phyloP scores from a whole-genome alignment of 2,113 vertebrate genomes.

The Paralichthys olivaceus region DNA sequence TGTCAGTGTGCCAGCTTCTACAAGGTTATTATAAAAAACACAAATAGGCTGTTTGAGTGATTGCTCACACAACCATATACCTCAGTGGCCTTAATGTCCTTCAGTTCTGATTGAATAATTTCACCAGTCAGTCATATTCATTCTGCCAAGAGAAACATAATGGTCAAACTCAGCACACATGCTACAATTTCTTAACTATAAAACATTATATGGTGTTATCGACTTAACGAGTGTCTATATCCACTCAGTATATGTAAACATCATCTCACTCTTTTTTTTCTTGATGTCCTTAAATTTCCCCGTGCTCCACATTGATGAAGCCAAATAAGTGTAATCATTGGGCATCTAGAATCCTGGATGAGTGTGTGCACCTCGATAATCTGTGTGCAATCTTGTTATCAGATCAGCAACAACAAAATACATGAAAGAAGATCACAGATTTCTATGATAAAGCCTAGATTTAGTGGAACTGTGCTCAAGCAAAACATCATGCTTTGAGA shows the following conservation, averaged over 20 bases:
- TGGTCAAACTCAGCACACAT: no score
- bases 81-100: neutral
- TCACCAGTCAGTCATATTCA: neutral
- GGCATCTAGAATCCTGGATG: conserved; percentile 17
- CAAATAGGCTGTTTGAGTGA: neutral
- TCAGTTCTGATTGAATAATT: neutral
- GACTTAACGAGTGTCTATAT: no score
- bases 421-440: neutral
- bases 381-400: neutral
- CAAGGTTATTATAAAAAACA: neutral
- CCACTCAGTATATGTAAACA: neutral
- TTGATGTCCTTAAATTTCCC: conserved; percentile 43
- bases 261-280: conserved; percentile 32
- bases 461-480: neutral
- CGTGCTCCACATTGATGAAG: conserved; percentile 3
- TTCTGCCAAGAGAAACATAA: neutral
- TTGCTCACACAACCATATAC: neutral
- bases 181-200: neutral
- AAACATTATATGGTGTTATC: neutral
- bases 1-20: neutral
- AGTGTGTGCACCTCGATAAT: neutral
- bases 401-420: neutral
- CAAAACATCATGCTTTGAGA: neutral
- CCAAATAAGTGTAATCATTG: conserved; percentile 11
- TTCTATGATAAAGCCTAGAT: neutral